Conservation (phyloP, 2,113 vertebrate genomes). For the Rhinichthys klamathensis region DNA sequence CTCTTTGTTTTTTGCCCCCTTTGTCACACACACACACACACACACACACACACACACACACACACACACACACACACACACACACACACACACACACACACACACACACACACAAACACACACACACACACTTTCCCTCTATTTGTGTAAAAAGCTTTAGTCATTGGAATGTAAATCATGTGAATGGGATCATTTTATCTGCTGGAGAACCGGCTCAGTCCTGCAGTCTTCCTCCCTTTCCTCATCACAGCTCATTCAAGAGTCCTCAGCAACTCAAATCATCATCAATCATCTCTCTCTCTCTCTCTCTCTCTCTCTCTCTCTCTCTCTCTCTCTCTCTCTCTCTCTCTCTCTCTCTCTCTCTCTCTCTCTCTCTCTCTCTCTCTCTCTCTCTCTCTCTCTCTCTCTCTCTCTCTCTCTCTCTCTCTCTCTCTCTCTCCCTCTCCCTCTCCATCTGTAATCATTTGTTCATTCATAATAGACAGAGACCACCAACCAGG, state of each 20-base stretch:
- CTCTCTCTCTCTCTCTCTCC: no score
- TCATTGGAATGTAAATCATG: slow-evolving; percentile 8
- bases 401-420: no score
- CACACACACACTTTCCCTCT: background rate
- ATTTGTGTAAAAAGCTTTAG: background rate
- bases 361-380: no score
- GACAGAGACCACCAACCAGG: no score
- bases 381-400: no score
- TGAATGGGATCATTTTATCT: background rate
- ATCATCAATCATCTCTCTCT: background rate
- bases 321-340: no score
- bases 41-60: no score
- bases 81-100: no score
- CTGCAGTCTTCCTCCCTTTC: no score
- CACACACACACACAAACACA: background rate
- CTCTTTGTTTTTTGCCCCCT: slow-evolving; percentile 4
- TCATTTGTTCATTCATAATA: background rate
- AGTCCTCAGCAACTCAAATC: slow-evolving; percentile 7
- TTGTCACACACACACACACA: no score
- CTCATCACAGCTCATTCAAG: slow-evolving; percentile 14
- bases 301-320: no score
- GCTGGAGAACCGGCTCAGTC: background rate
- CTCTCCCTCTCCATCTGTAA: background rate
- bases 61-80: no score
- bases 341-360: background rate